phyloP scores from a whole-genome alignment of 2,888 invertebrate genomes.

The Tricholauxania praeusta region DNA sequence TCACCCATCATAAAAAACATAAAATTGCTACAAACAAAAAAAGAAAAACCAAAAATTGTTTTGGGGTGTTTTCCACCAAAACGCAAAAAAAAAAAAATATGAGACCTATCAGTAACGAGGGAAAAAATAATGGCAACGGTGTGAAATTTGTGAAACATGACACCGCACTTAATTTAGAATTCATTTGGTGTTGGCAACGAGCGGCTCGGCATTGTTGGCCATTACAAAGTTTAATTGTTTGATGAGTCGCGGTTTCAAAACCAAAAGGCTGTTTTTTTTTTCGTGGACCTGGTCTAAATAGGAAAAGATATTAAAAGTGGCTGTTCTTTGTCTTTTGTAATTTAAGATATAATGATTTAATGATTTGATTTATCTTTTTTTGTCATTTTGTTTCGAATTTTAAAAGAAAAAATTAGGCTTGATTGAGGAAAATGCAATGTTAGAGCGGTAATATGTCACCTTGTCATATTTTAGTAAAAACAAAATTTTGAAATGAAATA shows the following conservation, averaged over 20 bases:
- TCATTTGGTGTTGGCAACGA: slow-evolving; percentile 54
- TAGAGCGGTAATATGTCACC: too few relatives aligned
- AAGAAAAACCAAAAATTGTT: slow-evolving; percentile 16
- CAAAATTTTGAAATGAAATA: too few relatives aligned
- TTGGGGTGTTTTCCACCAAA: slow-evolving; percentile 34
- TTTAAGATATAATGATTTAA: slow-evolving; percentile 48
- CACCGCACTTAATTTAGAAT: slow-evolving; percentile 63
- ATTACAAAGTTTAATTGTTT: slow-evolving; percentile 48
- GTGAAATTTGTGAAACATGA: slow-evolving; percentile 59
- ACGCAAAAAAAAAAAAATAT: slow-evolving; percentile 10
- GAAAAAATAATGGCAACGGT: slow-evolving; percentile 39
- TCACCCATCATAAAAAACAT: slow-evolving; percentile 38
- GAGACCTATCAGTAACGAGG: slow-evolving; percentile 21
- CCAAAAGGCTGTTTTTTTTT: slow-evolving; percentile 1
- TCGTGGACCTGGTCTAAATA: slow-evolving; percentile 32
- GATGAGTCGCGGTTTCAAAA: slow-evolving; percentile 48
- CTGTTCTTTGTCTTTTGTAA: slow-evolving; percentile 16
- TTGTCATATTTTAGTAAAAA: too few relatives aligned
- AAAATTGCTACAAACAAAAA: slow-evolving; percentile 14
- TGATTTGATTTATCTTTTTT: slow-evolving; percentile 48
- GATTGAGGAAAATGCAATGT: too few relatives aligned
- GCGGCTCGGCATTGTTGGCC: slow-evolving; percentile 31
- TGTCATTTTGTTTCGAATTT: too few relatives aligned
- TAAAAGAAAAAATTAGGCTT: too few relatives aligned
- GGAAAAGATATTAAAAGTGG: too few relatives aligned